A percentile compares a stretch with the other conserved stretches of the same genome.
phyloP scores from a whole-genome alignment of 2,888 invertebrate genomes.

The Ennomos quercinarius region DNA sequence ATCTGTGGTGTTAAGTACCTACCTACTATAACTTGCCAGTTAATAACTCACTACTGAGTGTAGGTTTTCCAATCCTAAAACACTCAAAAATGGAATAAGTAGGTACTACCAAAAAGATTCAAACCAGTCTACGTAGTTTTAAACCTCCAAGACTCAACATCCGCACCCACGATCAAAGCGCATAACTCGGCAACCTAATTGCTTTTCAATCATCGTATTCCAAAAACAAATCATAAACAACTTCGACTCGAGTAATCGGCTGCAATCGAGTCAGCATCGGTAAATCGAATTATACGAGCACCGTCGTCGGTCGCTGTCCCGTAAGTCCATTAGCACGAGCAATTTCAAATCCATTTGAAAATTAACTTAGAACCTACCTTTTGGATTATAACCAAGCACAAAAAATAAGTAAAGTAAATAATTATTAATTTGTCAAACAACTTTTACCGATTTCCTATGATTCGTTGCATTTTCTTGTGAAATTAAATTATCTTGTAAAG shows the following conservation, averaged over 20 bases:
- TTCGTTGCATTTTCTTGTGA: no score
- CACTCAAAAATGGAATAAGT: no score
- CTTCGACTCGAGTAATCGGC: slow-evolving; percentile 59
- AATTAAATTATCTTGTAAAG: slow-evolving; percentile 11
- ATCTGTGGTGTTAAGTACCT: no score
- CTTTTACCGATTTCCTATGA: no score
- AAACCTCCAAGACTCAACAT: no score
- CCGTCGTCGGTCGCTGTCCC: slow-evolving; percentile 36
- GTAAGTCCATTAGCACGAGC: slow-evolving; percentile 7
- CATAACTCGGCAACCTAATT: slow-evolving; percentile 45
- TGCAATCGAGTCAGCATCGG: slow-evolving; percentile 62
- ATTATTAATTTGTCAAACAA: background rate
- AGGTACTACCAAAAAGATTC: no score
- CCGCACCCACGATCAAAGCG: slow-evolving; percentile 12
- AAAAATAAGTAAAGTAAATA: background rate
- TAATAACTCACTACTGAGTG: no score
- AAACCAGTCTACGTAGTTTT: no score
- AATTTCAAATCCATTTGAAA: slow-evolving; percentile 1
- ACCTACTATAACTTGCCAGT: no score
- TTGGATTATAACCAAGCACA: background rate
- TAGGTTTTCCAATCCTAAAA: no score
- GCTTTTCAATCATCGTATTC: slow-evolving; percentile 52
- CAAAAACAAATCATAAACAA: slow-evolving; percentile 57
- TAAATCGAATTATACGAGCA: slow-evolving; percentile 54
- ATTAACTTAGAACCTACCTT: background rate